Base-by-base conservation (phyloP, 2,888 invertebrate genomes). In the Megalurothrips usitatus region DNA sequence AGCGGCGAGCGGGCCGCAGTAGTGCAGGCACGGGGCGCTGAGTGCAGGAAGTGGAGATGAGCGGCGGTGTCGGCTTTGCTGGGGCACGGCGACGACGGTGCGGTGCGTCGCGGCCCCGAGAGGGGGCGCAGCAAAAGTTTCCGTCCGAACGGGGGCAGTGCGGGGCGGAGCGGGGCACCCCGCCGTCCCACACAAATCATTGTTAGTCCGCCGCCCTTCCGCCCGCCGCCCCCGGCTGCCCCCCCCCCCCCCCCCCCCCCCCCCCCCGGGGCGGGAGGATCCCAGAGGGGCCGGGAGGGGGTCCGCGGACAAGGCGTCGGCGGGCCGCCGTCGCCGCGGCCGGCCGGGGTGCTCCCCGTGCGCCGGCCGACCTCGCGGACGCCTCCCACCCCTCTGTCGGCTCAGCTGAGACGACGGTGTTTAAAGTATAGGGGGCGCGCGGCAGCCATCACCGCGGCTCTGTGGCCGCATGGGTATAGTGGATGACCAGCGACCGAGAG, bases 11-110 rank as follows among this genome's bases (percentile, higher is more conserved):
- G 10, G 49, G 49, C 49, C 14, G 14, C 14, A 49, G 52, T 1
- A 1, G 52, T 17, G 52, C 52, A n/a, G 52, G 52, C 52, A 17
- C 52, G 52, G 52, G 26, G 26, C 68, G 1, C 26, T 12, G 68
- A 23, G 68, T 75, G 68, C 68, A 75, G 68, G 68, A 75, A 9
- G 68, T 26, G 19, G 23, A 75, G 68, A 75, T 75, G 68, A 75
- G 26, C 68, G 68, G 26, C 68, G 23, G 2, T 75, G 68, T 75
- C 26, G 68, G 23, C 23, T 26, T 75, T 26, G 68, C 68, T 6
- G 23, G 26, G 26, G 68, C 23, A 10, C 4, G 52, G 52, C 52
- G 52, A n/a, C n/a, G n/a, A n/a, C n/a, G n/a, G n/a, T n/a, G 12
- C 14, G 52, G 19, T 19, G 58, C 58, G 58, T 12, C 58, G 58